Evolutionary conservation across 2,797 vertebrate species (phyloP).

Genomic region (Heteromormyrus szaboi): DNA sequence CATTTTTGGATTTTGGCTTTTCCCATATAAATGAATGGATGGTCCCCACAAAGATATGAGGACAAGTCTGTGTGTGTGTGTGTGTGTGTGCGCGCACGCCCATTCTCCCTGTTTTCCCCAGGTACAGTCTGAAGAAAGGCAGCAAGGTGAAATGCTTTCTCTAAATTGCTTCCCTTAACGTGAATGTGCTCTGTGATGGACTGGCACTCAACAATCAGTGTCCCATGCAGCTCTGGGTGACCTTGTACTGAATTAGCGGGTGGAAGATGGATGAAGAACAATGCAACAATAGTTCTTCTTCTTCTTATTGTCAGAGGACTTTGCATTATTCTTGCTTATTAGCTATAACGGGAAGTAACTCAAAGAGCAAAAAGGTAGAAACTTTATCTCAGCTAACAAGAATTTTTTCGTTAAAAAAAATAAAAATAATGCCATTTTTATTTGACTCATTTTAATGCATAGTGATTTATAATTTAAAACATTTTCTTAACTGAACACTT

Average conservation of each 20-base stretch:
- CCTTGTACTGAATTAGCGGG: not conserved
- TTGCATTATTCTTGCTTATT: not conserved
- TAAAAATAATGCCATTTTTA: not conserved
- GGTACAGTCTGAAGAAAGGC: not conserved
- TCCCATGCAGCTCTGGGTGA: not conserved
- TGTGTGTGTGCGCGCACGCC: no score
- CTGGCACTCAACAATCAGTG: not conserved
- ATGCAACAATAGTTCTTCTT: not conserved
- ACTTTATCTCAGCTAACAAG: not conserved
- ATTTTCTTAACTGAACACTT: not conserved
- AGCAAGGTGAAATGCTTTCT: not conserved
- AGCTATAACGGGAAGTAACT: not conserved
- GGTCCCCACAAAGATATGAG: not conserved
- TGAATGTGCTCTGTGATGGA: not conserved
- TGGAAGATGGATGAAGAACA: not conserved
- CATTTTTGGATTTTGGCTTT: not conserved
- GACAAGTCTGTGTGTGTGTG: not conserved
- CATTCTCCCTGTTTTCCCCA: not conserved
- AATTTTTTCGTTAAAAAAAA: not conserved
- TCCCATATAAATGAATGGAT: not conserved
- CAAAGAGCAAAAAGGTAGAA: not conserved
- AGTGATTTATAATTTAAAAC: not conserved
- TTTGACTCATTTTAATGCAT: not conserved
- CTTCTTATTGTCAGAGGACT: not conserved
- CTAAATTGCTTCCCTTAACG: not conserved